Evolutionary conservation across 2,113 vertebrate species (phyloP).

Genomic region (Siphamia tubifer): DNA sequence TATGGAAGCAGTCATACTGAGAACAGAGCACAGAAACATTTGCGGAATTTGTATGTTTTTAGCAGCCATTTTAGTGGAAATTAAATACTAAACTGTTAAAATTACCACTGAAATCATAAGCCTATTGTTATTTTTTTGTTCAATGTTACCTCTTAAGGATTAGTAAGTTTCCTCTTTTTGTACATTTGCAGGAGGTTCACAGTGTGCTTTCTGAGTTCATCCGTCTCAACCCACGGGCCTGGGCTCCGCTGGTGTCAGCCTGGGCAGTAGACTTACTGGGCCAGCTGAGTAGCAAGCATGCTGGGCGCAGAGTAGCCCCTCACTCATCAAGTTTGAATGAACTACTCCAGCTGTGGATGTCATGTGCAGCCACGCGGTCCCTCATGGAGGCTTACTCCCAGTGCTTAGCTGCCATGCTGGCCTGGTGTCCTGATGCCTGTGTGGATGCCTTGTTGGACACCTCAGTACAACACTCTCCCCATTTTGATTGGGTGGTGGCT

Average conservation of each 20-base stretch:
- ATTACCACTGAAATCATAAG: no score
- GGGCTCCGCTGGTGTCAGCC: slow-evolving; percentile 89
- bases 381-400: slow-evolving; percentile 95
- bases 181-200: slow-evolving; percentile 80
- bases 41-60: no score
- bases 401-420: slow-evolving; percentile 90
- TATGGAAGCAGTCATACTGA: no score
- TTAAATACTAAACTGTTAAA: no score
- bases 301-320: slow-evolving; percentile 84
- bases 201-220: slow-evolving; percentile 87
- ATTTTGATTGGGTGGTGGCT: slow-evolving; percentile 97
- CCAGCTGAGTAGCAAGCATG: slow-evolving; percentile 92
- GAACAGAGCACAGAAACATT: no score
- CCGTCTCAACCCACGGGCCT: slow-evolving; percentile 86
- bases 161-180: neutral
- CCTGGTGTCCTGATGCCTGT: slow-evolving; percentile 91
- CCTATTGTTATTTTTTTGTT: neutral
- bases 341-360: slow-evolving; percentile 94
- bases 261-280: slow-evolving; percentile 97
- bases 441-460: slow-evolving; percentile 93
- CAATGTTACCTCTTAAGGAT: neutral
- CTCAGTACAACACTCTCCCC: slow-evolving; percentile 92
- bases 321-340: slow-evolving; percentile 90
- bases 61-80: no score
- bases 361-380: slow-evolving; percentile 86